Conservation (phyloP, 2,113 vertebrate genomes). For the Tapirus terrestris region DNA sequence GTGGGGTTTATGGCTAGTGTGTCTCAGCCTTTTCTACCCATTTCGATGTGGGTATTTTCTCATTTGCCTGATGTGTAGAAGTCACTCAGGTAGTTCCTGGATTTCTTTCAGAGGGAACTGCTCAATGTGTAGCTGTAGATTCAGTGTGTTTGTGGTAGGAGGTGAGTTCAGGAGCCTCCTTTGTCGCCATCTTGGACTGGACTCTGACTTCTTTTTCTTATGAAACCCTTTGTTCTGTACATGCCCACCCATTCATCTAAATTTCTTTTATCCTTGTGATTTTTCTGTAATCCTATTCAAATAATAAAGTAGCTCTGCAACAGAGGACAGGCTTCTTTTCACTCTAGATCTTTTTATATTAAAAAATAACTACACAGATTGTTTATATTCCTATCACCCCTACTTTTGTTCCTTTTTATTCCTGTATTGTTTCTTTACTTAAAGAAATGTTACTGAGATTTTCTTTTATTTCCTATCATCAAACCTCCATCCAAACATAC, state of each 20-base stretch:
- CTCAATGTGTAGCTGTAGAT: background rate
- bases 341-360: background rate
- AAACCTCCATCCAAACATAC: constrained; percentile 18
- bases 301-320: constrained; percentile 20
- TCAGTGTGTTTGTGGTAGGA: background rate
- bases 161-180: background rate
- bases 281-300: constrained; percentile 19
- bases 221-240: background rate
- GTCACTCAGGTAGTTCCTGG: background rate
- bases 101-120: background rate
- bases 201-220: background rate
- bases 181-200: background rate
- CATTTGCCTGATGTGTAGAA: background rate
- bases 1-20: background rate
- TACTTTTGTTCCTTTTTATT: constrained; percentile 19
- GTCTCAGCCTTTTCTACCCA: background rate
- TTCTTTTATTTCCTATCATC: constrained; percentile 24
- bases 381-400: background rate
- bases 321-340: background rate
- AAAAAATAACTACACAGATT: background rate
- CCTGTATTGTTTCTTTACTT: background rate
- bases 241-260: background rate
- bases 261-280: constrained; percentile 39
- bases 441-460: constrained; percentile 49
- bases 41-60: background rate